Percentiles rank a stretch among this genome's conserved stretches.
Evolutionary conservation across 2,888 invertebrate species (phyloP).

Genomic region (Desoria tigrina): DNA sequence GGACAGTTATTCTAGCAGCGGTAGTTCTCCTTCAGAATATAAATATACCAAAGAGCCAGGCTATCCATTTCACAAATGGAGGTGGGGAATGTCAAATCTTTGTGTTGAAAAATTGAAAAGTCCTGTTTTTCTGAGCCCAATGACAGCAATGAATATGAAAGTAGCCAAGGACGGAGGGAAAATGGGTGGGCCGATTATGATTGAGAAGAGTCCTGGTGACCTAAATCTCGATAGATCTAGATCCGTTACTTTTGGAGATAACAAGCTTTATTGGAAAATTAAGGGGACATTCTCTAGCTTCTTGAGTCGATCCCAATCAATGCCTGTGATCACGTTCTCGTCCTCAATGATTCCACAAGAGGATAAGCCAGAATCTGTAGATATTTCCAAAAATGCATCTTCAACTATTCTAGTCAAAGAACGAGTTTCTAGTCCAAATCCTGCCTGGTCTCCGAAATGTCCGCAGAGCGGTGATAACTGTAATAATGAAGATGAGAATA

Average conservation of each 20-base stretch:
- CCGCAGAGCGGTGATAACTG: conserved; percentile 1
- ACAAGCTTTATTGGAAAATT: conserved; percentile 25
- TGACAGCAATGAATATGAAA: background rate
- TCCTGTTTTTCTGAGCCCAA: conserved; percentile 4
- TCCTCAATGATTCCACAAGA: too few relatives aligned
- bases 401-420: too few relatives aligned
- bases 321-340: conserved; percentile 31
- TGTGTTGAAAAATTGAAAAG: conserved; percentile 26
- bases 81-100: conserved; percentile 34
- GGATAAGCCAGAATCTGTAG: background rate
- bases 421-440: too few relatives aligned
- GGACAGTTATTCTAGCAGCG: conserved; percentile 6
- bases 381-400: too few relatives aligned
- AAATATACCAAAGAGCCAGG: conserved; percentile 2
- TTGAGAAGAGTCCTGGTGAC: conserved; percentile 18
- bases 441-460: conserved; percentile 3
- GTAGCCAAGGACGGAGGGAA: background rate
- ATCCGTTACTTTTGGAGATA: conserved; percentile 31
- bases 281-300: conserved; percentile 26
- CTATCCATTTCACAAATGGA: conserved; percentile 27
- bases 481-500: too few relatives aligned
- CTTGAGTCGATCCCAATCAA: conserved; percentile 30
- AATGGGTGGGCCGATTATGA: background rate
- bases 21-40: conserved; percentile 13
- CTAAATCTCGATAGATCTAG: conserved; percentile 12